phyloP scores from a whole-genome alignment of 2,888 invertebrate genomes.

The Myopa testacea region DNA sequence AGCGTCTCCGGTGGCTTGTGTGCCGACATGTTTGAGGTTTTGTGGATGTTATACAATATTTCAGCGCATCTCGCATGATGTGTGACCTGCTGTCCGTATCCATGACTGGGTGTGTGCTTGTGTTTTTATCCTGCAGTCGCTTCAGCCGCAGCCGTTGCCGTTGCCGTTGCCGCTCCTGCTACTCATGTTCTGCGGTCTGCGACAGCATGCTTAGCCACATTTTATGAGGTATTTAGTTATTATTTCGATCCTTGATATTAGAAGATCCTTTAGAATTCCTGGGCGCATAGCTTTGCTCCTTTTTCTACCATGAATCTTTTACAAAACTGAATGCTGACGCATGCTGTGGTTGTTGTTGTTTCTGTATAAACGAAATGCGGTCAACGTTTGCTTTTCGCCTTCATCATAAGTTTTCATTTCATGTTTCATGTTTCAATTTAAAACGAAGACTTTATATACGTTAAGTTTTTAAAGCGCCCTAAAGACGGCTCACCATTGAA shows the following conservation, averaged over 20 bases:
- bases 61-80: conserved; percentile 35
- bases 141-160: too few species aligned
- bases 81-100: background rate
- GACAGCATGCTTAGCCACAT: conserved; percentile 18
- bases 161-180: background rate
- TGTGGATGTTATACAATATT: conserved; percentile 43
- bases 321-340: background rate
- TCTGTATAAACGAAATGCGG: background rate
- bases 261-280: background rate
- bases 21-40: conserved; percentile 47
- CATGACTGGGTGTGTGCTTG: background rate
- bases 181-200: background rate
- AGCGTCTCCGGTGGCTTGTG: conserved; percentile 28
- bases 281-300: background rate
- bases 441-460: too few species aligned
- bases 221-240: conserved; percentile 21
- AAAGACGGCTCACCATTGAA: too few species aligned
- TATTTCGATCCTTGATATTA: conserved; percentile 7
- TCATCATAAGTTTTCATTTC: too few species aligned
- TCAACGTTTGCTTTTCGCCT: background rate
- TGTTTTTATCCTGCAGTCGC: background rate
- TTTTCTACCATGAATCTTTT: background rate
- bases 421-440: too few species aligned
- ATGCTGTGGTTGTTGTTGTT: background rate
- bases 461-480: too few species aligned